Evolutionary conservation across 1,140 invertebrate species (phyloP), one percentile per base, ranked within the genome.

Genomic region (Drosophila orosa): DNA sequence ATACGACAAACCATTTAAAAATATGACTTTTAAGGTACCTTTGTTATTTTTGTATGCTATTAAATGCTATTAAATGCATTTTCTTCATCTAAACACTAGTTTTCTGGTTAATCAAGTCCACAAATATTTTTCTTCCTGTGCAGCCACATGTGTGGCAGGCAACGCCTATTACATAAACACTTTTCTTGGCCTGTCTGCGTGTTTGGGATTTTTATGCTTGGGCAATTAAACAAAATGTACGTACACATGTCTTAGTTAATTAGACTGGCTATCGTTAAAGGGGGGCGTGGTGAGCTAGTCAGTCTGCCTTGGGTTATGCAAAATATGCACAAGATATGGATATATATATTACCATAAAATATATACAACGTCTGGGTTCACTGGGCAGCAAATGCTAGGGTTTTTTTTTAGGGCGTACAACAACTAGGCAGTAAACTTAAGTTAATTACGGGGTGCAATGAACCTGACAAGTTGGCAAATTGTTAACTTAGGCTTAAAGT

Each of bases 211-310:
- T 74, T 45, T 74, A 50, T 57, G 62, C 39, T 69, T 71, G 33
- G 58, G 35, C 60, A 78, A 80, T 80, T 78, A 80, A 69, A 74
- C 71, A 57, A 67, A 77, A 77, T 48, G 63, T 69, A 56, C 42
- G 15, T 58, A 19, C 56, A 68, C 33, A 61, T 44, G 65, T 52
- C 45, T 75, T 39, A 44, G 54, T 72, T 76, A 75, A 80, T 80
- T 76, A 77, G 57, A 25, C 62, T 40, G 48, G 10, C 33, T 33
- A 61, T 50, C 71, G 60, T 72, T 75, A 79, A 76, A 54, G 45
- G 47, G 57, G 50, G 54, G 72, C 74, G 56, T 69, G 52, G 37
- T 22, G 35, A 37, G 47, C 47, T 55, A 54, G 50, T 39, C 39
- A 50, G 37, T 8, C 39, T 44, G 31, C 37, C 17, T 15, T 37